Evolutionary conservation across 2,888 invertebrate species (phyloP).

Genomic region (Melolontha melolontha): DNA sequence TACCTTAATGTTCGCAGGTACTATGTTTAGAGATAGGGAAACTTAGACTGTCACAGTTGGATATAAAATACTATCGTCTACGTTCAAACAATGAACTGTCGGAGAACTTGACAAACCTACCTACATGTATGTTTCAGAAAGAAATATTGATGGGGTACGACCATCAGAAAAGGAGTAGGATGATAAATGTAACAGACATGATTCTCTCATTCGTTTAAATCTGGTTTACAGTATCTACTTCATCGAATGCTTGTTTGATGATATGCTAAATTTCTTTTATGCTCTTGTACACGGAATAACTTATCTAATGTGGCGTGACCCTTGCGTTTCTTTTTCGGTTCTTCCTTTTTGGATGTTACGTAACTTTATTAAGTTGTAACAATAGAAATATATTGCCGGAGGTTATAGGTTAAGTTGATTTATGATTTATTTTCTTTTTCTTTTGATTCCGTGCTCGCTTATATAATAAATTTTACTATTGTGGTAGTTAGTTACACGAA

Average conservation of each 20-base stretch:
- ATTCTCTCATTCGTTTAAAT: constrained; percentile 42
- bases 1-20: constrained; percentile 41
- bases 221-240: constrained; percentile 39
- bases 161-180: constrained; percentile 31
- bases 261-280: constrained; percentile 41
- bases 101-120: constrained; percentile 45
- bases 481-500: constrained; percentile 6
- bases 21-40: constrained; percentile 4
- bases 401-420: constrained; percentile 36
- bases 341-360: constrained; percentile 16
- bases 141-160: constrained; percentile 41
- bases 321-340: constrained; percentile 14
- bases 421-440: constrained; percentile 34
- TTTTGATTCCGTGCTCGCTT: constrained; percentile 18
- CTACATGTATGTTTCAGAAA: constrained; percentile 39
- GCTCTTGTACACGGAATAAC: constrained; percentile 11
- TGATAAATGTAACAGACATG: constrained; percentile 44
- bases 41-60: constrained; percentile 36
- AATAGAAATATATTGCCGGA: constrained; percentile 24
- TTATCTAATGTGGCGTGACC: constrained; percentile 33
- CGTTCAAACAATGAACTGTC: constrained; percentile 43
- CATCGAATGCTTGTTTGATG: constrained; percentile 39
- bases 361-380: constrained; percentile 26
- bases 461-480: constrained; percentile 12
- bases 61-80: constrained; percentile 42